phyloP scores from a whole-genome alignment of 2,797 vertebrate genomes.

The Neomorphus geoffroyi region DNA sequence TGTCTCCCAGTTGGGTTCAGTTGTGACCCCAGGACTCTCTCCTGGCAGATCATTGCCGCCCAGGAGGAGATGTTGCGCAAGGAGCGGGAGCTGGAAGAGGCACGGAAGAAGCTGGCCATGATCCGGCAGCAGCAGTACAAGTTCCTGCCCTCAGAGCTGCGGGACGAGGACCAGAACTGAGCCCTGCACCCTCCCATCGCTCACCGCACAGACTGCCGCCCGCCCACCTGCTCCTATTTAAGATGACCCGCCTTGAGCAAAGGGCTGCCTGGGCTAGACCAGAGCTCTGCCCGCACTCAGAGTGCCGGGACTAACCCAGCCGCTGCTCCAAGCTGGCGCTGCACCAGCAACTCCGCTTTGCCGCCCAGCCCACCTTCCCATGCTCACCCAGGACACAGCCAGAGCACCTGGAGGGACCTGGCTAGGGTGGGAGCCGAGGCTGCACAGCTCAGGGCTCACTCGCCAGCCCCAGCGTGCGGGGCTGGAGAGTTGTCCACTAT shows the following conservation, averaged over 20 bases:
- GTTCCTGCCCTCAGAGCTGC: conserved; percentile 93
- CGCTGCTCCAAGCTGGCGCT: not conserved
- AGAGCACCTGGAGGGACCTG: not conserved
- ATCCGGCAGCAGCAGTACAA: conserved; percentile 98
- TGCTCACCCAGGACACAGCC: not conserved
- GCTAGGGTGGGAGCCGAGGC: conserved; percentile 19
- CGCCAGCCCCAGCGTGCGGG: not conserved
- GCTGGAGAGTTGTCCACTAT: conserved; percentile 10
- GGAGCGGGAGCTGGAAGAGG: conserved; percentile 93
- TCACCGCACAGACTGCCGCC: conserved; percentile 69
- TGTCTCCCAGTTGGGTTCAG: not conserved
- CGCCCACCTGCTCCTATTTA: conserved; percentile 54
- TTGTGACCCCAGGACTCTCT: not conserved
- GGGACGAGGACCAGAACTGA: conserved; percentile 89
- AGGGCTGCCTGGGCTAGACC: conserved; percentile 19
- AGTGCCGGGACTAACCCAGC: not conserved
- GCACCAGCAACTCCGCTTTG: not conserved
- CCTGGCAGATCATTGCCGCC: conserved; percentile 91
- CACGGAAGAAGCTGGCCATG: conserved; percentile 91
- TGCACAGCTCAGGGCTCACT: conserved; percentile 21
- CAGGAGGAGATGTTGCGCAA: conserved; percentile 99
- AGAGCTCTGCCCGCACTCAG: conserved; percentile 21
- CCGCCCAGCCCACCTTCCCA: not conserved
- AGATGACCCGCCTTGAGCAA: not conserved
- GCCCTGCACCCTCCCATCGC: not conserved